A percentile compares a stretch with the other conserved stretches of the same genome.
phyloP scores from a whole-genome alignment of 1,140 invertebrate species.

The Anastrepha obliqua region DNA sequence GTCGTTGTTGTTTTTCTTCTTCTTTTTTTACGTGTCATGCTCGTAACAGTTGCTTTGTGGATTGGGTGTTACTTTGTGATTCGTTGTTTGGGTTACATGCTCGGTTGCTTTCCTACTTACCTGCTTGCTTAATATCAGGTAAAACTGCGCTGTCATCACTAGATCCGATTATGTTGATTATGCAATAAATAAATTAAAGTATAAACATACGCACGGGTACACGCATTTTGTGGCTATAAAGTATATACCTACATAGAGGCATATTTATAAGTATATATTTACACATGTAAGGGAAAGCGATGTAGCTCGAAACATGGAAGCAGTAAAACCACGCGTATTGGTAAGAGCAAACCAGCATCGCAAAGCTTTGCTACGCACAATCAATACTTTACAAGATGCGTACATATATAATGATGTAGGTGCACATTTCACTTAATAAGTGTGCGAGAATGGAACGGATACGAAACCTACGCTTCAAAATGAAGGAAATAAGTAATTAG shows the following conservation, averaged over 20 bases:
- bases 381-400: no score
- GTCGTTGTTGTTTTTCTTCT: no score
- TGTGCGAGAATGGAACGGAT: no score
- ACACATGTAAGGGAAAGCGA: not conserved
- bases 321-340: no score
- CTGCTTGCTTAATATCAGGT: constrained; percentile 18
- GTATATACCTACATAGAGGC: not conserved
- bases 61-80: not conserved
- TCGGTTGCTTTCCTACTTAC: not conserved
- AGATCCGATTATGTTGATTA: constrained; percentile 46
- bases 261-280: not conserved
- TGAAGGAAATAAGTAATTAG: no score
- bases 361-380: no score
- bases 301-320: not conserved
- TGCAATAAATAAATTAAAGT: constrained; percentile 47
- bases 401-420: no score
- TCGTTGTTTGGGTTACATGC: constrained; percentile 5
- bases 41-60: not conserved
- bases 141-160: constrained; percentile 40
- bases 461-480: no score
- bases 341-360: no score
- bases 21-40: no score
- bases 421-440: no score
- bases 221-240: not conserved
- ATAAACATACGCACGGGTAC: not conserved